phyloP scores from a whole-genome alignment of 2,113 vertebrate genomes.

The Crocuta crocuta region DNA sequence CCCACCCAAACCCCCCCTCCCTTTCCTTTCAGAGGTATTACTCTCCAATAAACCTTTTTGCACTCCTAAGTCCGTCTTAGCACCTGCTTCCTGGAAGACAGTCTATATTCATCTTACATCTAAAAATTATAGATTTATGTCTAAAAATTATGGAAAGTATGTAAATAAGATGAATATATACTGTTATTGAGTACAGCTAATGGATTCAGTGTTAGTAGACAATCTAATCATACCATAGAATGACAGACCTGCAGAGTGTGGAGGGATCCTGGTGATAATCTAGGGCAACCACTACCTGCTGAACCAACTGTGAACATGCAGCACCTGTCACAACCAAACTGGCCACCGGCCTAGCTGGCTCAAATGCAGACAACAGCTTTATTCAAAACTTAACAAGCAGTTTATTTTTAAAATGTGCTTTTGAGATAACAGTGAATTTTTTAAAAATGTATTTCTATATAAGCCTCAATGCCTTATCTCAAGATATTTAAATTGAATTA shows the following conservation, averaged over 20 bases:
- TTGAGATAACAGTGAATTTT: not conserved
- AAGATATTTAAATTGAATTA: slow-evolving; percentile 42
- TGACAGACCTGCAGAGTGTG: not conserved
- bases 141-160: not conserved
- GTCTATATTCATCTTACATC: not conserved
- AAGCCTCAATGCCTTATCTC: not conserved
- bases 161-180: not conserved
- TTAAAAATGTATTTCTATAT: not conserved
- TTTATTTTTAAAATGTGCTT: slow-evolving; percentile 43
- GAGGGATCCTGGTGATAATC: not conserved
- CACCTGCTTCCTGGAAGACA: not conserved
- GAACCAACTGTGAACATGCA: not conserved
- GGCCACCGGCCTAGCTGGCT: not conserved
- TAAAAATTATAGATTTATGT: slow-evolving; percentile 17
- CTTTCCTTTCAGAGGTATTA: not conserved
- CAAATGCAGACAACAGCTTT: not conserved
- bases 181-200: not conserved
- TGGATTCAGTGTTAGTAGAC: not conserved
- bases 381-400: not conserved
- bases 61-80: not conserved
- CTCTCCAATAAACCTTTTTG: not conserved
- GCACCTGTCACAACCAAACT: not conserved
- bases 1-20: not conserved
- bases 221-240: not conserved
- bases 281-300: not conserved